Conservation (phyloP, 2,888 invertebrate species). For the Drosophila monieri region DNA sequence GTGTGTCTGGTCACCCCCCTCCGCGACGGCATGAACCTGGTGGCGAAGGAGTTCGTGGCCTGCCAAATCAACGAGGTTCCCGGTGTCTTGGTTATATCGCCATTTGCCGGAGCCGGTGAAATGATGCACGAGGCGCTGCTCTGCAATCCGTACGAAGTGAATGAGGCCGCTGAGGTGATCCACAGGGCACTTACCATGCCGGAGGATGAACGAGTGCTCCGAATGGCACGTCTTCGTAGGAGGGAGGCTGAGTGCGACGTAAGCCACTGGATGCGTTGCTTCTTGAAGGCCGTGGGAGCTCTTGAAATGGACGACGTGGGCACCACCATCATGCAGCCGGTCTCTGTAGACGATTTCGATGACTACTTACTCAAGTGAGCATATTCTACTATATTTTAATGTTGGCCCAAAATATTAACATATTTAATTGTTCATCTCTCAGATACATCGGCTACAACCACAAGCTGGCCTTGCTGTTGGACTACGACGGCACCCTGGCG, state of each 20-base stretch:
- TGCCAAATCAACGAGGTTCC: slow-evolving; percentile 94
- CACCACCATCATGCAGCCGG: slow-evolving; percentile 93
- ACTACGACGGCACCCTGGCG: slow-evolving; percentile 95
- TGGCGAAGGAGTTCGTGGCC: slow-evolving; percentile 96
- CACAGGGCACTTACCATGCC: slow-evolving; percentile 95
- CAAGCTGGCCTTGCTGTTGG: slow-evolving; percentile 92
- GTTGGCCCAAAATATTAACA: too few species aligned
- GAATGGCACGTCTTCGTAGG: slow-evolving; percentile 93
- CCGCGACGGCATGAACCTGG: slow-evolving; percentile 95
- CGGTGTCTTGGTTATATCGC: slow-evolving; percentile 94
- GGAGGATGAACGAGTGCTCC: slow-evolving; percentile 92
- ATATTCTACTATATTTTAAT: not conserved
- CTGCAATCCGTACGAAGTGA: slow-evolving; percentile 95
- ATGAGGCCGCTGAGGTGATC: slow-evolving; percentile 93
- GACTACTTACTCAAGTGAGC: slow-evolving; percentile 93
- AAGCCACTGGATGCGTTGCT: slow-evolving; percentile 94
- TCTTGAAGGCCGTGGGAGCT: slow-evolving; percentile 94
- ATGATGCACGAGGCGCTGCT: slow-evolving; percentile 97
- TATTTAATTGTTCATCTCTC: slow-evolving; percentile 39
- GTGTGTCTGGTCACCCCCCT: slow-evolving; percentile 94
- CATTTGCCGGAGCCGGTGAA: slow-evolving; percentile 96
- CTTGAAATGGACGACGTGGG: slow-evolving; percentile 92
- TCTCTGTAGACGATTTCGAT: slow-evolving; percentile 95
- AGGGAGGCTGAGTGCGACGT: slow-evolving; percentile 93
- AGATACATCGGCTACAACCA: slow-evolving; percentile 94